Base-by-base conservation (phyloP, 2,797 vertebrate genomes). In the Pangasius macronema region DNA sequence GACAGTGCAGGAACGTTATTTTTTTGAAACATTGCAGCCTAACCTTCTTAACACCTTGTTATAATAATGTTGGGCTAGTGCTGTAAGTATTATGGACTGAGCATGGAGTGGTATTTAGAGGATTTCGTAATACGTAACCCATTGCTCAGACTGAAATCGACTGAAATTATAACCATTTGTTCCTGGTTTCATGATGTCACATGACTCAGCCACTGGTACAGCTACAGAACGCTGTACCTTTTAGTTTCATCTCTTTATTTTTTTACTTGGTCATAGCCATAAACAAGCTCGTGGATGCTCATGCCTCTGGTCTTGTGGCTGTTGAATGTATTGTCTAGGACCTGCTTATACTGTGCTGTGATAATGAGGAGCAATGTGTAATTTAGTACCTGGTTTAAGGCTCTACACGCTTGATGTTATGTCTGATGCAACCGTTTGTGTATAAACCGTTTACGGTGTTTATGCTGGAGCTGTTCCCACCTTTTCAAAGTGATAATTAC, bases 401-500 rank as follows among this genome's bases (percentile, higher is more conserved):
- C 36, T 16, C 5, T 4, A 20, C 3, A 22, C 0, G 16, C 14
- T 65, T 30, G 36, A 61, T 82, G 51, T 79, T 79, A 57, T 79
- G 81, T 49, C 81, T 82, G 59, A 82, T 51, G 81, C 81, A 67
- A 82, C 42, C 61, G 9, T 20, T 30, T 82, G 81, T 82, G 59
- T 82, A 82, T 67, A 82, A 67, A 67, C 11, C 16, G 9, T 82
- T 65, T 20, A 49, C 24, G 27, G 16, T 82, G 42, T 82, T 83
- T 83, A 67, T 24, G n/a, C 42, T 33, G 30, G n/a, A 68, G 63
- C n/a, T 10, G 8, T 68, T 83, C 63, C 42, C 57, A 51, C 63
- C 63, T 83, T 67, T 67, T 24, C 2, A 51, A 36, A 9, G 42
- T 53, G 82, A 9, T 83, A 83, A 53, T 83, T 83, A 83, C 46